Evolutionary conservation across 1,140 invertebrate species (phyloP).

Genomic region (Pristionchus pacificus): DNA sequence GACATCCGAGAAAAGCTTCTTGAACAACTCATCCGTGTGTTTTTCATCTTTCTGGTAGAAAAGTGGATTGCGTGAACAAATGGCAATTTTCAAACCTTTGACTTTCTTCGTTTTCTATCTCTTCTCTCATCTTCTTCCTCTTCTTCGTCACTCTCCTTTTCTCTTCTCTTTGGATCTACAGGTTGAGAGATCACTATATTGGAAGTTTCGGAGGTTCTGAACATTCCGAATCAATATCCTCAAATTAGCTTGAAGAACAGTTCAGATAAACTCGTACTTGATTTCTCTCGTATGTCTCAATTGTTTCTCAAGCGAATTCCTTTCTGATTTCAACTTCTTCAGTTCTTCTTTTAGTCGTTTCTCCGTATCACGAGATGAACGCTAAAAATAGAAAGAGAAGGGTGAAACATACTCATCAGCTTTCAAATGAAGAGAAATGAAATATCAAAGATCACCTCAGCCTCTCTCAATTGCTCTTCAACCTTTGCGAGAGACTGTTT

Average conservation of each 20-base stretch:
- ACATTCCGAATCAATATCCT: neutral
- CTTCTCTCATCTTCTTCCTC: neutral
- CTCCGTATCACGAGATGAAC: neutral
- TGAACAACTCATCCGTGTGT: neutral
- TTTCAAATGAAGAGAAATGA: too few species aligned
- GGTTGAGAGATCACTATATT: too few species aligned
- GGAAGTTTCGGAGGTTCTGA: too few species aligned
- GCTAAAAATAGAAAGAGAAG: too few species aligned
- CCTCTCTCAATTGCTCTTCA: conserved; percentile 17
- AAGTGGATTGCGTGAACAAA: too few species aligned
- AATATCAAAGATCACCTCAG: conserved; percentile 5
- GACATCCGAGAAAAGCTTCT: neutral
- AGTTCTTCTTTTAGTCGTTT: conserved; percentile 2
- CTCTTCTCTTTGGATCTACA: neutral
- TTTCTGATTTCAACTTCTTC: neutral
- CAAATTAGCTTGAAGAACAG: neutral
- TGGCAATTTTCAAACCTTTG: too few species aligned
- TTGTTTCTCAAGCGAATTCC: neutral
- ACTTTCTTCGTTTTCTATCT: neutral
- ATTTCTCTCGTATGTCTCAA: neutral
- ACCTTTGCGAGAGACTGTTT: conserved; percentile 20
- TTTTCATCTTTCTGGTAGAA: neutral
- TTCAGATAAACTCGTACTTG: neutral
- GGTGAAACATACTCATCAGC: too few species aligned
- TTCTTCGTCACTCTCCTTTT: neutral